Evolutionary conservation across 2,113 vertebrate genomes (phyloP), one percentile per base, ranked within the genome.

Genomic region (Cebus imitator): DNA sequence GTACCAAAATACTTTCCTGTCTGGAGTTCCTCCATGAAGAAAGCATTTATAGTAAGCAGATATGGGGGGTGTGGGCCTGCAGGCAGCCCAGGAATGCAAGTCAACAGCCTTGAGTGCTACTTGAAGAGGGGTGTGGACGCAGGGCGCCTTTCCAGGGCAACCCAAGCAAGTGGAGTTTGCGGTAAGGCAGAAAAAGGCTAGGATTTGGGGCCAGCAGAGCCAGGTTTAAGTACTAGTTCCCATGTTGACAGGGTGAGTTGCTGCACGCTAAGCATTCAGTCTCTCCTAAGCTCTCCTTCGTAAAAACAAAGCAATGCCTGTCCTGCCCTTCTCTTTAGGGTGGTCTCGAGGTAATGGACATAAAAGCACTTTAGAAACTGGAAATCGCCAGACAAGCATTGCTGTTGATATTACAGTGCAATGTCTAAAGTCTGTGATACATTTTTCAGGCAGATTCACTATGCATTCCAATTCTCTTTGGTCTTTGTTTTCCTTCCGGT

Each of bases 1-100:
- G 45, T 89, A 95, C 91, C 83, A 95, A 97, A 97, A 83, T 83
- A 94, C 94, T 94, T 96, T 79, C 85, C 57, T 12, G 25, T 64
- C 94, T 96, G 97, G 95, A 96, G 55, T 80, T 90, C 82, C 91
- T 96, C 87, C 57, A 58, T 0, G 2, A 95, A 75, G 89, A 94
- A 97, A 95, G 92, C 75, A 95, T 55, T 75, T 90, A 64, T 18
- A 78, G 48, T 25, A 95, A 57, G 87, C 95, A 80, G 76, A 93
- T 23, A 64, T 20, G 73, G 80, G 87, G 95, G 81, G 84, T 68
- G 57, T 85, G 91, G 82, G 48, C 55, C 83, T 94, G 75, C 75
- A 96, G 58, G 11, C 32, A 5, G 70, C 78, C 87, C 96, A 97
- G 81, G 75, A 95, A 96, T 61, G 57, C 81, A 91, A 83, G 43